Conservation (phyloP, 2,113 vertebrate species). For the Bos javanicus region DNA sequence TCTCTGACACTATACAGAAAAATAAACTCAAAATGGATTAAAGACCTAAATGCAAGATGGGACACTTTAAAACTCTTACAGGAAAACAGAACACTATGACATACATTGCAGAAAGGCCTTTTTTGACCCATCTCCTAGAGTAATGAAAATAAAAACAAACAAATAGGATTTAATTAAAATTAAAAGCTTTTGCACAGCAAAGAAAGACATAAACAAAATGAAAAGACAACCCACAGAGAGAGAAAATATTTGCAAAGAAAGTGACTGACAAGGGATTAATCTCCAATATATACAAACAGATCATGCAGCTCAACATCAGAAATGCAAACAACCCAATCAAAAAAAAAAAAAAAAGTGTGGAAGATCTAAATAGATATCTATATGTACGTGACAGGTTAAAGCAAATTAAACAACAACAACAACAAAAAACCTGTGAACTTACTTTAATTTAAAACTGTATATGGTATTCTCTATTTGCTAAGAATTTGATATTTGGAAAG, state of each 20-base stretch:
- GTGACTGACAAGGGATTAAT: not conserved
- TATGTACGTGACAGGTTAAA: not conserved
- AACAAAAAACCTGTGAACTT: not conserved
- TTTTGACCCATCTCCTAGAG: not conserved
- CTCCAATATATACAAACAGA: not conserved
- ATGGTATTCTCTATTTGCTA: not conserved
- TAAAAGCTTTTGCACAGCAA: not conserved
- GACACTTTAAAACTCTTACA: not conserved
- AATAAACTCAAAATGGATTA: not conserved
- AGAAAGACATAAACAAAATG: not conserved
- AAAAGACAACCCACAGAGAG: not conserved
- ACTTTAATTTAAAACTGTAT: not conserved
- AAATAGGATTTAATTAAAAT: not conserved
- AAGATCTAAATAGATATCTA: not conserved
- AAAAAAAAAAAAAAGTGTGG: not conserved
- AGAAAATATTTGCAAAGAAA: not conserved
- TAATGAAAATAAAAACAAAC: not conserved
- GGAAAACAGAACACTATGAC: not conserved
- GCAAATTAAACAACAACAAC: not conserved
- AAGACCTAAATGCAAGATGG: not conserved
- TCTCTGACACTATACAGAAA: not conserved
- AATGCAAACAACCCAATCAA: not conserved
- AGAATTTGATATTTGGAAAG: not conserved
- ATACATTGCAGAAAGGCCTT: not conserved
- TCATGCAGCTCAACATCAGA: not conserved